These are phyloP conservation scores for Myodes glareolus DNA, from an alignment of 2,113 vertebrate genomes.

Conservation along the genomic window DNA sequence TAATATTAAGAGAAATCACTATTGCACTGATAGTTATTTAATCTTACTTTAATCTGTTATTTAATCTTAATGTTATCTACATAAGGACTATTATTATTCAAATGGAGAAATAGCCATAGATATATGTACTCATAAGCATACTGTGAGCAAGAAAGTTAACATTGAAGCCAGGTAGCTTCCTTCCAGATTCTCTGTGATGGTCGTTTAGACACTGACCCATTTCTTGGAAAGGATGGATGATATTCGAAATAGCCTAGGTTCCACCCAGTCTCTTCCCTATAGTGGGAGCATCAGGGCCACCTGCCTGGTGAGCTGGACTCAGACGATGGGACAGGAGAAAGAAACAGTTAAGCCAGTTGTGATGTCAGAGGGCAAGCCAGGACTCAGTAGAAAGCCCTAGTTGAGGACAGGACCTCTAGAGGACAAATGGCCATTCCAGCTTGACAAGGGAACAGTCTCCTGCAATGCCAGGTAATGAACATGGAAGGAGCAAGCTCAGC, in stretches of 20 bases:
- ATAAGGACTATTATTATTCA: neutral
- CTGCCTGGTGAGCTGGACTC: neutral
- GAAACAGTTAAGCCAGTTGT: neutral
- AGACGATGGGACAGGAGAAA: neutral
- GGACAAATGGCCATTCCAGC: neutral
- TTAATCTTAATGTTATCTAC: neutral
- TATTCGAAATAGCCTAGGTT: neutral
- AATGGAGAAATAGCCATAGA: neutral
- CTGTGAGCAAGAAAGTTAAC: neutral
- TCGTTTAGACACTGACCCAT: neutral
- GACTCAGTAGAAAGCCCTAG: neutral
- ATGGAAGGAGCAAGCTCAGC: neutral
- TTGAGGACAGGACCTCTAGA: neutral
- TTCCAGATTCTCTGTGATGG: neutral
- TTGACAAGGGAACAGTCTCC: no score
- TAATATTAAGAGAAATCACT: neutral
- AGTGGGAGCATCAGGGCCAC: neutral
- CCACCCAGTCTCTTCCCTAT: neutral
- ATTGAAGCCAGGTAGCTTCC: neutral
- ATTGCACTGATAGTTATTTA: neutral
- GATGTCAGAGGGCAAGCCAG: no score
- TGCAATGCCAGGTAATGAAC: neutral
- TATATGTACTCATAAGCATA: neutral
- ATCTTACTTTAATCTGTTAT: neutral
- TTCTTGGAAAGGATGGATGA: neutral